Base-by-base conservation (phyloP, 1,140 invertebrate genomes). In the Drosophila trapezifrons region DNA sequence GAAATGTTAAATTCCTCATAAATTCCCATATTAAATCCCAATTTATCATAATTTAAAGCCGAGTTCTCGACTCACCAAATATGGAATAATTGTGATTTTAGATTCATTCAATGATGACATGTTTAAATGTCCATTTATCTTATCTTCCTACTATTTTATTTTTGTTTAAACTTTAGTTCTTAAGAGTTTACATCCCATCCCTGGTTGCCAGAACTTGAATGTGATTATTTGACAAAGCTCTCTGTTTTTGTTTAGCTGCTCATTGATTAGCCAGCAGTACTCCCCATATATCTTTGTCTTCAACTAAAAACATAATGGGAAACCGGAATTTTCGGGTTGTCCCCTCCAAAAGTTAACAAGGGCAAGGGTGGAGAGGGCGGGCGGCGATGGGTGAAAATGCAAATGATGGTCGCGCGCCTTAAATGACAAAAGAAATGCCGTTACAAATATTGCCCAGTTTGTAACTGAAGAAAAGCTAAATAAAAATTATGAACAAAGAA, bases 361-460 rank as follows among this genome's bases (percentile, higher is more conserved):
- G 51, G 10, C 22, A 49, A 32, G 32, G 32, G 9, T 12, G 15
- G n/a, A n/a, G 20, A 29, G 17, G 37, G 7, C 3, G 17, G 15
- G 35, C n/a, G 25, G 13, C 10, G 9, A 7, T 2, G 55, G 57
- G 20, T 59, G 27, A 47, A 82, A 77, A 83, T 51, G 58, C 29
- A 29, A 54, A 70, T 70, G 55, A 57, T 64, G 54, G 69, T 75
- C 65, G 64, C 51, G 51, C 35, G 45, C 79, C 79, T 69, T 73
- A 77, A 79, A 72, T 70, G 78, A 86, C 81, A 75, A 86, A 76
- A 76, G 69, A 78, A 78, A 57, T 83, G 71, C 84, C 83, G 83
- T 86, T 86, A 89, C 84, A 79, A 70, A 76, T 87, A 69, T 76
- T 76, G 66, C 71, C 70, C 70, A 76, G 64, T 12, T 51, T 67